Percentiles rank a stretch among this genome's conserved stretches.
Evolutionary conservation across 1,140 invertebrate species (phyloP).

Genomic region (Doryteuthis pealeii): DNA sequence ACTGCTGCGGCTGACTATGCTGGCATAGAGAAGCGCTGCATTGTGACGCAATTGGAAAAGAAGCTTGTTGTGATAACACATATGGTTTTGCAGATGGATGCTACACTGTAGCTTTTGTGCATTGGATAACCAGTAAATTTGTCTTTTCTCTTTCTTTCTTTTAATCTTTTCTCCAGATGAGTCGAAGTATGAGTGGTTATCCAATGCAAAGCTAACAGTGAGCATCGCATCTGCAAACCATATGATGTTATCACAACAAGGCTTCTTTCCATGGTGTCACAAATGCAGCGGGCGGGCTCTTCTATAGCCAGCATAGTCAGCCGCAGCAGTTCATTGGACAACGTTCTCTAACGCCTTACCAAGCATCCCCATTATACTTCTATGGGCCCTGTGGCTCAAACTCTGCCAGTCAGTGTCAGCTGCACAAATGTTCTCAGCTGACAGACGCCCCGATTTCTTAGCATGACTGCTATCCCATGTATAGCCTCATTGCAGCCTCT

Average conservation of each 20-base stretch:
- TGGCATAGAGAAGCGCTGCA: conserved; percentile 9
- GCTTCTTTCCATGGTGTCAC: neutral
- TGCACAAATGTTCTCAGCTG: neutral
- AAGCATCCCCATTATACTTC: conserved; percentile 18
- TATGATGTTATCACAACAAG: conserved; percentile 20
- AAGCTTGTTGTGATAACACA: conserved; percentile 18
- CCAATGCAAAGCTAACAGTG: conserved; percentile 13
- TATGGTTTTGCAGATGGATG: conserved; percentile 10
- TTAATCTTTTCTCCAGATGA: neutral
- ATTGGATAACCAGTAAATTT: conserved; percentile 10
- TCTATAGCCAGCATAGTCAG: conserved; percentile 22
- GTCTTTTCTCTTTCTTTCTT: too few species aligned
- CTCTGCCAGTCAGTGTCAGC: neutral
- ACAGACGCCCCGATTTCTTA: conserved; percentile 6
- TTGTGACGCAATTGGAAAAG: neutral
- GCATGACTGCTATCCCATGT: conserved; percentile 22
- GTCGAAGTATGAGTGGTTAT: conserved; percentile 1
- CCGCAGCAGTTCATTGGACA: conserved; percentile 29
- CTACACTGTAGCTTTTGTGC: conserved; percentile 14
- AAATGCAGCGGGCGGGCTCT: neutral
- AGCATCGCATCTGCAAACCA: conserved; percentile 11
- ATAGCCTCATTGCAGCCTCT: conserved; percentile 16
- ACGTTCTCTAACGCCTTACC: conserved; percentile 23
- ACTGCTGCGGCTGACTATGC: conserved; percentile 29
- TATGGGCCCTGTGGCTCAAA: neutral